These are phyloP conservation scores for Ivindomyrus marchei DNA, from an alignment of 2,113 vertebrate species.

Conservation along the genomic window DNA sequence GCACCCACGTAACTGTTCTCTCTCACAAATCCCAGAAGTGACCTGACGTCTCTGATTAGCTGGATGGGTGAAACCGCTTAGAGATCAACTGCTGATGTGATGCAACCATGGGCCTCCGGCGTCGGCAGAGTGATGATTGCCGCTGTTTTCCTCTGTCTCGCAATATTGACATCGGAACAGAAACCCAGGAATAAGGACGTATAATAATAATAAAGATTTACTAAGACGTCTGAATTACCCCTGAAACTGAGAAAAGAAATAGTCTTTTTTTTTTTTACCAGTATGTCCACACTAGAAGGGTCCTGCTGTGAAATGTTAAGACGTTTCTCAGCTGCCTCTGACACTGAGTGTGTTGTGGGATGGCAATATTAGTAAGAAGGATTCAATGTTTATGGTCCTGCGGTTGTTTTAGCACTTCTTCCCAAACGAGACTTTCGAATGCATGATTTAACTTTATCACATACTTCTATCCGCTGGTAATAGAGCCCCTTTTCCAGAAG, in stretches of 20 bases:
- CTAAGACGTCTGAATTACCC: not conserved
- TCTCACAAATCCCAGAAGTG: conserved; percentile 32
- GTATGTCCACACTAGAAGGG: not conserved
- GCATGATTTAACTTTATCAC: not conserved
- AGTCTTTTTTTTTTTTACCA: not conserved
- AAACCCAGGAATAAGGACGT: not conserved
- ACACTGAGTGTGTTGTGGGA: not conserved
- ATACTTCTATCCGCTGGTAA: not conserved
- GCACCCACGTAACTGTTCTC: not conserved
- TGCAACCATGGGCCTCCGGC: not conserved
- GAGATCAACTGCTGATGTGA: not conserved
- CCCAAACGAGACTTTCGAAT: not conserved
- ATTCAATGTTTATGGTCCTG: not conserved
- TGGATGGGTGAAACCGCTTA: conserved; percentile 32
- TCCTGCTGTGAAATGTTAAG: not conserved
- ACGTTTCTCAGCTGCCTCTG: not conserved
- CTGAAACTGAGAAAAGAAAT: not conserved
- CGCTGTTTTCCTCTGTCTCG: not conserved
- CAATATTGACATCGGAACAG: not conserved
- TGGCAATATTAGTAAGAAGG: not conserved
- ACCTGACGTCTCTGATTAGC: conserved; percentile 42
- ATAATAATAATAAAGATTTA: not conserved
- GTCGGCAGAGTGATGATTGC: not conserved
- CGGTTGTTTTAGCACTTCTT: not conserved
- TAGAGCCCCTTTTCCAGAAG: not conserved